Conservation (phyloP, 2,797 vertebrate genomes). For the Benthosema pterotum region DNA sequence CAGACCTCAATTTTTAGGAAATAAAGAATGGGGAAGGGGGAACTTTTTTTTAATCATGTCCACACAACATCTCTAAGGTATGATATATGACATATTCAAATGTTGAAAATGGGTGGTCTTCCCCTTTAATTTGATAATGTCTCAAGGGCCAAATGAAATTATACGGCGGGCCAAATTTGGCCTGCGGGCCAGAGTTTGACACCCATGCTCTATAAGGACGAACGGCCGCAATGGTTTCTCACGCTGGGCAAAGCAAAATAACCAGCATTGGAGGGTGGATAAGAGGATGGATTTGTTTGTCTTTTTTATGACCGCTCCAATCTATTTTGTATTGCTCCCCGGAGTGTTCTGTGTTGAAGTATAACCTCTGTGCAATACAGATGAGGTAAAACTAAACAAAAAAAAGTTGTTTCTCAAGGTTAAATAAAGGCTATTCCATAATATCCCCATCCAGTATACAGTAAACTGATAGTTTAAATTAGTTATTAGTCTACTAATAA, state of each 20-base stretch:
- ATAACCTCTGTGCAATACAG: slow-evolving; percentile 46
- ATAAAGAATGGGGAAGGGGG: too few species aligned
- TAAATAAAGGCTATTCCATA: slow-evolving; percentile 25
- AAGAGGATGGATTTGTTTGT: slow-evolving; percentile 37
- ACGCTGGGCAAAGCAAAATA: slow-evolving; percentile 74
- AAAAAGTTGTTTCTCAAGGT: slow-evolving; percentile 4
- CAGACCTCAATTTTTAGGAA: too few species aligned
- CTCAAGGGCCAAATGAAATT: too few species aligned
- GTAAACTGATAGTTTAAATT: neutral
- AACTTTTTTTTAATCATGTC: too few species aligned
- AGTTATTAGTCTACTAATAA: slow-evolving; percentile 1
- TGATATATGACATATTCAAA: too few species aligned
- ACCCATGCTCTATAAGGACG: too few species aligned
- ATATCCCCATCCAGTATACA: slow-evolving; percentile 25
- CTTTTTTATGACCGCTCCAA: slow-evolving; percentile 66
- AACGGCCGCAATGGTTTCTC: slow-evolving; percentile 59
- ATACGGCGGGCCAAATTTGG: too few species aligned
- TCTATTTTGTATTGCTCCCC: slow-evolving; percentile 75
- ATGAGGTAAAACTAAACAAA: slow-evolving; percentile 8
- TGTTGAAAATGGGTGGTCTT: too few species aligned
- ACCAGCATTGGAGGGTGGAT: slow-evolving; percentile 59
- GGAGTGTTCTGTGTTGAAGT: slow-evolving; percentile 79
- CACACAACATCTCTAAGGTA: too few species aligned
- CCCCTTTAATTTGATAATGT: too few species aligned
- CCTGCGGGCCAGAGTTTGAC: too few species aligned